A percentile compares a stretch with the other conserved stretches of the same genome.
These are phyloP conservation scores for Tenebrosternarchus preto DNA, from an alignment of 2,113 vertebrate genomes.

Conservation along the genomic window DNA sequence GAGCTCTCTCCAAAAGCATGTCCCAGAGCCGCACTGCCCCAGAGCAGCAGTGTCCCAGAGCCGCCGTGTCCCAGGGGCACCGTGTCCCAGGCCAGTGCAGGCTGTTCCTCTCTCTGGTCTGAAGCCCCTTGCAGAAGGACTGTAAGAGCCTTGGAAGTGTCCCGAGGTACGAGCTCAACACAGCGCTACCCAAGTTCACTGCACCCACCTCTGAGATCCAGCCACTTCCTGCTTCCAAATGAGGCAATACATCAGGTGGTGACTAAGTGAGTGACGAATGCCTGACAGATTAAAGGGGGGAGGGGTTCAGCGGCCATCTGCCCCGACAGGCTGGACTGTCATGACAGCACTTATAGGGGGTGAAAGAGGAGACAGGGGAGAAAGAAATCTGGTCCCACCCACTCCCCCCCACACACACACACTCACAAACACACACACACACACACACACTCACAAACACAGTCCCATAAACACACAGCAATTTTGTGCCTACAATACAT, in stretches of 20 bases:
- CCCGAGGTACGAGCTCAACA: conserved; percentile 43
- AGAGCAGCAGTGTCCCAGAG: no score
- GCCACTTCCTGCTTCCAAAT: conserved; percentile 36
- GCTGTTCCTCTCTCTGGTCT: conserved; percentile 36
- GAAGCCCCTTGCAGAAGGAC: conserved; percentile 42
- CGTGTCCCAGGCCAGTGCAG: conserved; percentile 4
- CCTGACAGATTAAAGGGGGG: conserved; percentile 68
- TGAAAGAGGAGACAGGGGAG: conserved; percentile 25
- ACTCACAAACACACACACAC: not conserved
- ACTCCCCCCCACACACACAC: not conserved
- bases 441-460: not conserved
- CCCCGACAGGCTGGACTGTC: conserved; percentile 71
- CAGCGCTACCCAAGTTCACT: conserved; percentile 35
- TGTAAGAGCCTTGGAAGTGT: conserved; percentile 47
- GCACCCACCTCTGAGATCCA: conserved; percentile 24
- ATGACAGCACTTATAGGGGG: conserved; percentile 63
- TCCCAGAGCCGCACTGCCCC: conserved; percentile 18
- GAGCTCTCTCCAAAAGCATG: conserved; percentile 12
- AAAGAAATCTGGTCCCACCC: conserved; percentile 46
- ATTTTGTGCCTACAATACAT: conserved; percentile 8
- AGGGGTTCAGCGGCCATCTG: conserved; percentile 67
- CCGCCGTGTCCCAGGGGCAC: no score
- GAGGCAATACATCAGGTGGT: conserved; percentile 43
- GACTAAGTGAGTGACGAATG: conserved; percentile 62
- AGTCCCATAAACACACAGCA: not conserved